phyloP scores from a whole-genome alignment of 2,797 vertebrate genomes.

The Aphelocoma californica region DNA sequence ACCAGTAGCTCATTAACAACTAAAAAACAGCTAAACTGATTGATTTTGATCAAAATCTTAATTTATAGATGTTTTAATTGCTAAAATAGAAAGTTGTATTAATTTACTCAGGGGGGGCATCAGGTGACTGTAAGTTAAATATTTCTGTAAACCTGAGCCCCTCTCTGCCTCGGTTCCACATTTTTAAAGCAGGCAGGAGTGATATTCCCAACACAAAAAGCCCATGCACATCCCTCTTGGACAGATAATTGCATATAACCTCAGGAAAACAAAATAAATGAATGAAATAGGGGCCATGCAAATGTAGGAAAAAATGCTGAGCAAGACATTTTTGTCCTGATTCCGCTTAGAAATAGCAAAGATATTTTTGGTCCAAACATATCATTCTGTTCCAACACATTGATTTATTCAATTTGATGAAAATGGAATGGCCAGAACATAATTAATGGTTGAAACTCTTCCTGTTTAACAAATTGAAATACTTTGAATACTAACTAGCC shows the following conservation, averaged over 20 bases:
- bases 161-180: not conserved
- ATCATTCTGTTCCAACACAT: conserved; percentile 52
- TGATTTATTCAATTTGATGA: conserved; percentile 57
- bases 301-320: not conserved
- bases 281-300: not conserved
- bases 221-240: not conserved
- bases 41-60: conserved; percentile 35
- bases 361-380: conserved; percentile 1
- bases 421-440: conserved; percentile 68
- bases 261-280: not conserved
- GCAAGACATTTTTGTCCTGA: not conserved
- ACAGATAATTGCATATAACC: not conserved
- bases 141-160: not conserved
- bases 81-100: not conserved
- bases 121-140: not conserved
- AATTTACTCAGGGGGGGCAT: not conserved
- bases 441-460: conserved; percentile 67
- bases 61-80: conserved; percentile 33
- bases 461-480: conserved; percentile 71
- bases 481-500: conserved; percentile 64
- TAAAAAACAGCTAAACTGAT: not conserved
- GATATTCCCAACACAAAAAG: not conserved
- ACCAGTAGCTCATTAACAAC: not conserved
- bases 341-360: not conserved
- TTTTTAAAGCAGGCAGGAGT: not conserved